Base-by-base conservation (phyloP, 2,113 vertebrate genomes). In the Muscicapa adusta region DNA sequence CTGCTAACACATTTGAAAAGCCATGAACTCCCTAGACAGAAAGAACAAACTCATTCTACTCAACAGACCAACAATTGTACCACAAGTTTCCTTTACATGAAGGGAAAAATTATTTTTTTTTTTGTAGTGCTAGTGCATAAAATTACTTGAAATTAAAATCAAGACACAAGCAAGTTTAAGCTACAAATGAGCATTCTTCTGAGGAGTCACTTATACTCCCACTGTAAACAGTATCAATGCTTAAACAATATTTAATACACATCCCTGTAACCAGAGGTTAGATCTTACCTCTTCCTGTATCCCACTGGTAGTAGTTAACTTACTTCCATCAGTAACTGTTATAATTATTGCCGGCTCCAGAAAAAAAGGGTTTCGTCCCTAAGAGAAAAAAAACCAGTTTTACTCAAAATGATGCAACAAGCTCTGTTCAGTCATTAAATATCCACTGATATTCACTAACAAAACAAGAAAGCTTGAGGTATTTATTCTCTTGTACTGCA, bases 331-430 rank as follows among this genome's bases (percentile, higher is more conserved):
- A 47, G 98, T 99, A 96, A 99, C 99, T 86, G 99, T 98, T 60
- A 99, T 98, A 68, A 99, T 99, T 97, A 99, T 99, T 95, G 99
- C 98, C 56, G 99, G 99, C 85, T 99, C 99, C 85, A 99, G 98
- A 96, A 99, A 99, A 96, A 99, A 99, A 18, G 99, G 99, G 77
- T 99, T 99, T 96, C 99, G 98, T 94, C 99, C 99, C 99, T 99
- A 95, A 71, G 84, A n/a, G 61, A 56, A 8, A 54, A 91, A 74
- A 91, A 94, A 88, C 13, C 6, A 68, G 25, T 76, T 78, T 62
- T 26, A 85, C 40, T 85, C 73, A 18, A 81, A 93, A 50, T 36
- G 14, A 29, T 56, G 72, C 14, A 70, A 42, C 11, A 93, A 71
- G 79, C 63, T 29, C 72, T 79, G 18, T 58, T 92, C 56, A 66